Base-by-base conservation (phyloP, 1,140 invertebrate genomes). In the Artemia franciscana region DNA sequence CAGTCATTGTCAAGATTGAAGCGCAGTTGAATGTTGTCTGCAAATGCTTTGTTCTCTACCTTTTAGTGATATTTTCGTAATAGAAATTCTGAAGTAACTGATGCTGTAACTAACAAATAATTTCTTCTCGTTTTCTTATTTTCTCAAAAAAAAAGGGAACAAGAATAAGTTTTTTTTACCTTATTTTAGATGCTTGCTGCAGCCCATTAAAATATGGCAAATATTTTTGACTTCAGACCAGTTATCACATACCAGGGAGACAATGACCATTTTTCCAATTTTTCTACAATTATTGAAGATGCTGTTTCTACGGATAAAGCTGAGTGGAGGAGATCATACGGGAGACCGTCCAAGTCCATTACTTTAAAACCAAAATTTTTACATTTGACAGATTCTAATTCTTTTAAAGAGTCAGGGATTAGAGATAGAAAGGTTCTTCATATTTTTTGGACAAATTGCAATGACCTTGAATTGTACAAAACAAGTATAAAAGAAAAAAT, bases 371-470 rank as follows among this genome's bases (percentile, higher is more conserved):
- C 85, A 26, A 82, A 80, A 65, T 92, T 94, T 75, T 78, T 88
- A 30, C 65, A 67, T 15, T 63, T 63, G 30, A 65, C 66, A 25
- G 15, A 18, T 57, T 57, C 28, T 0, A 26, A 21, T 26, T 24
- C 58, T 5, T n/a, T n/a, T n/a, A n/a, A n/a, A n/a, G n/a, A n/a
- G n/a, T n/a, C n/a, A n/a, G n/a, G n/a, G n/a, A 9, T 60, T 2
- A n/a, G 26, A 58, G 62, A 58, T 5, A 25, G 61, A 51, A 61
- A 62, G 25, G 61, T 94, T 70, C 84, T 97, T 70, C 90, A 97
- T 73, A 90, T 90, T 60, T 97, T 85, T 75, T 93, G 91, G 84
- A 92, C 85, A 56, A 91, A 94, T 74, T 94, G 91, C 76, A 79
- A 81, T 89, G 91, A 95, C 79, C 75, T 92, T 65, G 91, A 96